Evolutionary conservation across 2,797 vertebrate species (phyloP).

Genomic region (Myiotriccus ornatus): DNA sequence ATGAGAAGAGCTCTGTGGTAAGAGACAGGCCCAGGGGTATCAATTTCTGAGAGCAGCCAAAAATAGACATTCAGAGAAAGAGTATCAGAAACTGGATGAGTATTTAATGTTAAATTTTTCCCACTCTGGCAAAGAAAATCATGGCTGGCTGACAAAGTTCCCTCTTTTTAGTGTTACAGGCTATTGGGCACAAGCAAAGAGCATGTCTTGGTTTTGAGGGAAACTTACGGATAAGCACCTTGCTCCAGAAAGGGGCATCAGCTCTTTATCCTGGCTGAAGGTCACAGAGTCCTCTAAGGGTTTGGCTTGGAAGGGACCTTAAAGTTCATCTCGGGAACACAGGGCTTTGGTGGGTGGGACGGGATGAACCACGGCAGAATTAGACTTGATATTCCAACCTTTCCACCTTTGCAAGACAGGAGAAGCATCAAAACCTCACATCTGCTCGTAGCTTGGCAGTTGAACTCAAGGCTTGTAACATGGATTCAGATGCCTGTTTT

Average conservation of each 20-base stretch:
- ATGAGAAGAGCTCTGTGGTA: background rate
- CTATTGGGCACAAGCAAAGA: background rate
- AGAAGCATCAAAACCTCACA: background rate
- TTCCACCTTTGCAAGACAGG: background rate
- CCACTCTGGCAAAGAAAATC: background rate
- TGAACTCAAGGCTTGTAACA: background rate
- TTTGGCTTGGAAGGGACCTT: background rate
- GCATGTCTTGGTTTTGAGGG: background rate
- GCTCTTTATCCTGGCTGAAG: background rate
- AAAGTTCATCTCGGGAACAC: background rate
- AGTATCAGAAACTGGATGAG: background rate
- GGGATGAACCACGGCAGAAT: background rate
- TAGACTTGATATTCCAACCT: background rate
- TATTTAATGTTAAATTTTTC: background rate
- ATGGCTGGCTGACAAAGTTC: background rate
- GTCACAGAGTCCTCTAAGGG: background rate
- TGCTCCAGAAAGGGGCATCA: accelerated
- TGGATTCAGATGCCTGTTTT: background rate
- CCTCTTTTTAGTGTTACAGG: background rate
- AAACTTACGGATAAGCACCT: background rate
- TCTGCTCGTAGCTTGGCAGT: background rate
- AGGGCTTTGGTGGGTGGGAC: background rate
- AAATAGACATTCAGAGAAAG: background rate
- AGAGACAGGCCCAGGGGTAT: background rate
- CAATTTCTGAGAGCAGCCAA: background rate